Base-by-base conservation (phyloP, 2,888 invertebrate species). In the Craniophora ligustri region DNA sequence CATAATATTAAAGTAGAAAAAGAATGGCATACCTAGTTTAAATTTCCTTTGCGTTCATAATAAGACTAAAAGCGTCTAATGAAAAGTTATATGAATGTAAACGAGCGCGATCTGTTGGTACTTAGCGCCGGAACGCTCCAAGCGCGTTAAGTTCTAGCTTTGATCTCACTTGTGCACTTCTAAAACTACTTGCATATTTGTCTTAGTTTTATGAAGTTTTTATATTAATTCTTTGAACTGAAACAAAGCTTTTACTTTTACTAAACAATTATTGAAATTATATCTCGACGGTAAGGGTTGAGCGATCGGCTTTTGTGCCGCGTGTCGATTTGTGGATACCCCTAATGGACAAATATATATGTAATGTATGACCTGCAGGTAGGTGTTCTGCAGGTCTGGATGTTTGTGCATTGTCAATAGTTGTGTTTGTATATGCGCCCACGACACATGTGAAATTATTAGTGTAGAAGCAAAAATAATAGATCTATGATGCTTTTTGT, bases 71-170 rank as follows among this genome's bases (percentile, higher is more conserved):
- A 23, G 2, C 32, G 47, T 35, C 5, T 40, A 26, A 30, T 32
- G 45, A 28, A 34, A 50, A 48, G 61, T 60, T 67, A 31, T 19
- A 66, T 53, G 67, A 67, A 61, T 61, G 51, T 45, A 61, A 67
- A 67, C 45, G 48, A 61, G 56, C 45, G 49, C 51, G 67, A 66
- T 56, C 50, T 39, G 46, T 36, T n/a, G n/a, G n/a, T n/a, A 45
- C 16, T 41, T 46, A 31, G 36, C 32, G 36, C 23, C 5, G 31
- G 41, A 56, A 39, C 66, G 56, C 31, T 2, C 40, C n/a, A 45
- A 36, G 21, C 21, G 21, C 40, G 28, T 16, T 7, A 39, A 39
- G 34, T 63, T 60, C 11, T 18, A 46, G 26, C 42, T 34, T 13
- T 28, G 31, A 30, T 39, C 28, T 44, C 8, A 44, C 21, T 40